Evolutionary conservation across 2,888 invertebrate species (phyloP), one percentile per base, ranked within the genome.

Genomic region (Tetranychus piercei): DNA sequence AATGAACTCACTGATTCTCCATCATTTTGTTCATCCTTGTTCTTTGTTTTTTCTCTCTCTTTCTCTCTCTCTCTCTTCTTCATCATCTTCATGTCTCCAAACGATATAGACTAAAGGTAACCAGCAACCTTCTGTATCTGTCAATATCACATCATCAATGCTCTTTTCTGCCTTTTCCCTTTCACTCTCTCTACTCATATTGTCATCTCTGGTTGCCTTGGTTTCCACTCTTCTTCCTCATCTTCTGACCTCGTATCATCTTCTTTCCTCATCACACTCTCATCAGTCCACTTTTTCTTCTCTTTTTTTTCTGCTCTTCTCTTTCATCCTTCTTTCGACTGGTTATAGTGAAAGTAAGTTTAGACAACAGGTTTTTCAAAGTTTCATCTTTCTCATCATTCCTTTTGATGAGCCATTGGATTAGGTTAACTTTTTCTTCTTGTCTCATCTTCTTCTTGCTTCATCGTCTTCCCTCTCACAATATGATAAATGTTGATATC

Each of bases 51-150:
- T 23, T 71, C 71, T 44, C 71, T 71, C 23, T 23, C 71, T 70
- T n/a, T 70, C 70, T 70, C 70, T 70, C 20, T 70, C 70, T 70
- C 70, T 11, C n/a, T 22, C 34, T 15, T 72, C 72, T 44, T 72
- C 72, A 45, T 72, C 34, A 5, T 69, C 69, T 67, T 67, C n/a
- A 9, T 18, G 20, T 69, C 69, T 69, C 22, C 20, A 23, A 11
- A 69, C 11, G 11, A 69, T 20, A 23, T 23, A 69, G 69, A 69
- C 6, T 11, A 66, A 20, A 66, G 65, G 23, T 22, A n/a, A 11
- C 20, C 11, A 7, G 69, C 69, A 69, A 23, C 8, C 20, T 22
- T 23, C 15, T 22, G 67, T 22, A 67, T 20, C 11, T 11, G 34
- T 69, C 69, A 23, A 11, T 22, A 11, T n/a, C 22, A 22, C 67